phyloP scores from a whole-genome alignment of 2,888 invertebrate genomes.

The Augiades crinisus region DNA sequence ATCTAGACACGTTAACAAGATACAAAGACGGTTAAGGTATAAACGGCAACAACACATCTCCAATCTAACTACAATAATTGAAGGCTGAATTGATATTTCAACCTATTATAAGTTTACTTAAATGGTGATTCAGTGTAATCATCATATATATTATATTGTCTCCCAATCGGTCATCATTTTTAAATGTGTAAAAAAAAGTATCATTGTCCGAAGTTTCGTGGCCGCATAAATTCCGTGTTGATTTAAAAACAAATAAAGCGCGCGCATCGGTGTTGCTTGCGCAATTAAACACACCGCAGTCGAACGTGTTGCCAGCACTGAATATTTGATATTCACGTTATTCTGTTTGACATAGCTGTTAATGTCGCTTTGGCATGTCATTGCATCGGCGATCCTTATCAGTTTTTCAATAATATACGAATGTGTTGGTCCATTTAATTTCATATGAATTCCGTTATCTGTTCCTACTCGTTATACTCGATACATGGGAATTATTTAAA shows the following conservation, averaged over 20 bases:
- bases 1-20: no score
- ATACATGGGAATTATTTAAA: constrained; percentile 10
- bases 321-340: constrained; percentile 67
- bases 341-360: constrained; percentile 75
- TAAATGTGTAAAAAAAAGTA: background rate
- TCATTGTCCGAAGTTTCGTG: background rate
- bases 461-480: constrained; percentile 40
- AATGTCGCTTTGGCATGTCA: constrained; percentile 78
- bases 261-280: constrained; percentile 56
- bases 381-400: constrained; percentile 51
- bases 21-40: no score
- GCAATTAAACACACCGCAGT: constrained; percentile 53
- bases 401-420: constrained; percentile 53
- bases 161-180: no score
- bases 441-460: constrained; percentile 39
- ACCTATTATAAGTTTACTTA: no score
- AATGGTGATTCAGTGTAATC: no score
- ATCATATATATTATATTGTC: no score
- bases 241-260: constrained; percentile 30
- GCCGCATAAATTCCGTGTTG: constrained; percentile 17
- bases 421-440: constrained; percentile 51
- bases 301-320: constrained; percentile 57
- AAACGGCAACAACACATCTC: no score
- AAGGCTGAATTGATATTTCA: no score
- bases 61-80: no score